phyloP scores from a whole-genome alignment of 2,888 invertebrate species.

The Drosophila cracens region DNA sequence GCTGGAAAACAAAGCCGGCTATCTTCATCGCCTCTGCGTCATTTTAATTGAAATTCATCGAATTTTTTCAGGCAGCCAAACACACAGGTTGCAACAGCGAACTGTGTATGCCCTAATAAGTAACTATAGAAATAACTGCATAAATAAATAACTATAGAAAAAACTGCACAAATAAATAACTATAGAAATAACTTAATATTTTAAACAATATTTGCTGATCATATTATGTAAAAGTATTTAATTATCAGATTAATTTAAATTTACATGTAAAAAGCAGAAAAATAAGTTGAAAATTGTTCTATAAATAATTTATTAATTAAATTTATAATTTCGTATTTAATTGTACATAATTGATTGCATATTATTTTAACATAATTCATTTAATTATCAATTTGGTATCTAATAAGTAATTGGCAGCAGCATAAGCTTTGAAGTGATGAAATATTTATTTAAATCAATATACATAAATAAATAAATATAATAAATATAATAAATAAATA shows the following conservation, averaged over 20 bases:
- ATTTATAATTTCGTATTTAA: not conserved
- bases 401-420: not conserved
- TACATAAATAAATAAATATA: not conserved
- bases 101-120: slow-evolving; percentile 24
- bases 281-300: not conserved
- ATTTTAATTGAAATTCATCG: slow-evolving; percentile 68
- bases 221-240: no score
- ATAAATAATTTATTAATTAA: not conserved
- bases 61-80: slow-evolving; percentile 41
- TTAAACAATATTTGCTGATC: not conserved
- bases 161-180: not conserved
- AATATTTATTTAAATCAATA: not conserved
- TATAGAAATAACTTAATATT: not conserved
- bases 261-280: not conserved
- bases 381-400: no score
- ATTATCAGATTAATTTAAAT: no score
- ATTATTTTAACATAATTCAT: not conserved
- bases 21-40: slow-evolving; percentile 31
- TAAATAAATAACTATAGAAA: not conserved
- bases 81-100: slow-evolving; percentile 30
- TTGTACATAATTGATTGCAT: no score
- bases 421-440: not conserved
- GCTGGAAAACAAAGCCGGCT: slow-evolving; percentile 39
- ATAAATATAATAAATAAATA: not conserved
- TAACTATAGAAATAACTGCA: no score